phyloP scores from a whole-genome alignment of 2,113 vertebrate genomes.

The Meleagris gallopavo region DNA sequence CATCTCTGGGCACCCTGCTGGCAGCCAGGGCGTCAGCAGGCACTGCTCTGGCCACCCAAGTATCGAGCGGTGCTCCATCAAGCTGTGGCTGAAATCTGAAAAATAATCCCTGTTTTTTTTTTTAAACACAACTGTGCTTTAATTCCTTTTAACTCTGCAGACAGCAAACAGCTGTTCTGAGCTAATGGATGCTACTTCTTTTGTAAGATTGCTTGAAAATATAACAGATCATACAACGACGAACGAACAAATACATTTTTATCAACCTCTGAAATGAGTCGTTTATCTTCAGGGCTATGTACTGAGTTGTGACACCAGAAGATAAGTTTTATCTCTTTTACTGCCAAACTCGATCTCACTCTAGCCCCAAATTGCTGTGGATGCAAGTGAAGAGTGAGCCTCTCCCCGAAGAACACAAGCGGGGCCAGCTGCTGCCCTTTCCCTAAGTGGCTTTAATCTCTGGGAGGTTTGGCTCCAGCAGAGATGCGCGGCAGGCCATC shows the following conservation, averaged over 20 bases:
- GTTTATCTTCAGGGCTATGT: slow-evolving; percentile 64
- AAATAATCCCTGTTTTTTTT: neutral
- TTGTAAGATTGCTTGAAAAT: slow-evolving; percentile 50
- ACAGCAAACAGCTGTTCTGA: slow-evolving; percentile 39
- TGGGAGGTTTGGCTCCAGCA: slow-evolving; percentile 27
- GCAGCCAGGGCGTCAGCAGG: neutral
- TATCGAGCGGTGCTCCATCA: neutral
- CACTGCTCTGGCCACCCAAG: slow-evolving; percentile 41
- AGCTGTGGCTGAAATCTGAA: slow-evolving; percentile 1
- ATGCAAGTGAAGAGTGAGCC: slow-evolving; percentile 18
- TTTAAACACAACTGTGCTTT: slow-evolving; percentile 14
- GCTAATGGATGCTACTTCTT: slow-evolving; percentile 48
- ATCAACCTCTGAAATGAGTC: slow-evolving; percentile 73
- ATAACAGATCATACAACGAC: slow-evolving; percentile 61
- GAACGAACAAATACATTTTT: slow-evolving; percentile 76
- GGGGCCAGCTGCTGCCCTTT: slow-evolving; percentile 4
- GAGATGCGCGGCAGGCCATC: neutral
- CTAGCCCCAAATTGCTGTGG: slow-evolving; percentile 64
- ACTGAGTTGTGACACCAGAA: slow-evolving; percentile 76
- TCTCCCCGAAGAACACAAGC: neutral
- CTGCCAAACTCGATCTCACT: slow-evolving; percentile 78
- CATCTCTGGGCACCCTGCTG: accelerated
- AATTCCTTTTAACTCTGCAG: slow-evolving; percentile 44
- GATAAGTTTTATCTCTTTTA: slow-evolving; percentile 78
- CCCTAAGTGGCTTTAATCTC: slow-evolving; percentile 55